These are phyloP conservation scores for Tachysurus fulvidraco DNA, from an alignment of 2,113 vertebrate genomes.

Conservation along the genomic window DNA sequence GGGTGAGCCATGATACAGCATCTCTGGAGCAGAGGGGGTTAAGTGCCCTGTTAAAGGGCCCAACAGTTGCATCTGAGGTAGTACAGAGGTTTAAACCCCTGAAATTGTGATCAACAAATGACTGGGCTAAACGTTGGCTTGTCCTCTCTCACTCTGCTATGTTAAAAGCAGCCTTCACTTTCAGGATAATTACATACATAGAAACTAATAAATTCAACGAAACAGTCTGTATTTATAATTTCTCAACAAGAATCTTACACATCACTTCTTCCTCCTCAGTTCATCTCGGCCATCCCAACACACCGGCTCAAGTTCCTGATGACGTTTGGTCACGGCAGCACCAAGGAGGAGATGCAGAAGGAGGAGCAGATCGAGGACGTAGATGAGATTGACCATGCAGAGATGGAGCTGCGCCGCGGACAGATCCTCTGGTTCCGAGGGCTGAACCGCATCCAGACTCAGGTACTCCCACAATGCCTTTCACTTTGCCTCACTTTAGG, in stretches of 20 bases:
- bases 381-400: constrained; percentile 93
- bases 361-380: constrained; percentile 82
- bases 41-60: no score
- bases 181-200: not conserved
- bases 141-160: no score
- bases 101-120: no score
- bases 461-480: constrained; percentile 77
- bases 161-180: no score
- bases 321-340: constrained; percentile 89
- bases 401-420: constrained; percentile 93
- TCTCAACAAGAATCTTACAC: not conserved
- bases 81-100: no score
- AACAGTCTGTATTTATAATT: not conserved
- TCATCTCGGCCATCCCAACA: constrained; percentile 88
- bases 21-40: no score
- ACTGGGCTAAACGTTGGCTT: no score
- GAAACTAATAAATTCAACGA: not conserved
- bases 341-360: constrained; percentile 86
- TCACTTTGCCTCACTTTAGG: not conserved
- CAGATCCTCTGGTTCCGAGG: constrained; percentile 99
- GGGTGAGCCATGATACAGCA: no score
- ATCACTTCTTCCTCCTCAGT: constrained; percentile 40
- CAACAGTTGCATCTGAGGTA: no score
- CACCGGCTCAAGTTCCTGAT: constrained; percentile 93
- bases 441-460: constrained; percentile 97